Evolutionary conservation across 2,888 invertebrate genomes (phyloP), one percentile per base, ranked within the genome.

Genomic region (Agriotes lineatus): DNA sequence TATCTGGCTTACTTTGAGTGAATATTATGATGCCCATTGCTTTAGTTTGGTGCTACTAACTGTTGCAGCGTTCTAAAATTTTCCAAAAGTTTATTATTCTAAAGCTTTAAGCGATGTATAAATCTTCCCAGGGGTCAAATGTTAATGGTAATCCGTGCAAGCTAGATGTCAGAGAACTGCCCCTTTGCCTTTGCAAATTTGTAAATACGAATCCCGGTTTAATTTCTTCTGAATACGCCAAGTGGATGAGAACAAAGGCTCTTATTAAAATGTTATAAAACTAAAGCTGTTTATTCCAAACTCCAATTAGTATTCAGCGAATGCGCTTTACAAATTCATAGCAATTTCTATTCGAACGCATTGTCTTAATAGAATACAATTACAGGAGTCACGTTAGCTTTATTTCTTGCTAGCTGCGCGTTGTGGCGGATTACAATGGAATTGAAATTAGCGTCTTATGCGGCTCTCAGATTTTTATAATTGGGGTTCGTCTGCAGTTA

Each of bases 361-460:
- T 48, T 48, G 48, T 48, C 48, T 48, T 48, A 48, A 48, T 48
- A 22, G 48, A 48, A 48, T 48, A 48, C 48, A 48, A 48, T 48
- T 48, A 48, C 48, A 1, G 6, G 22, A 48, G 48, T 20, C 22
- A 48, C 48, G 48, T 48, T 48, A 25, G 48, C 22, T 25, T 44
- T 48, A 22, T 22, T 48, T 48, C 48, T 48, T 48, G 48, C 7
- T 16, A 42, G 42, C 42, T 42, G 14, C 42, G 12, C 42, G 42
- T 42, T 14, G 18, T 18, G 16, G 16, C 14, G 25, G 25, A 25
- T 25, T 18, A 14, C 14, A 12, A 42, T 42, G 5, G 42, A 14
- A 42, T 42, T 18, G 9, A 16, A 42, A 42, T 42, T 42, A 42
- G 42, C 42, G 16, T 42, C 25, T 42, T 9, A 1, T 42, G 16